phyloP scores from a whole-genome alignment of 2,888 invertebrate species.

The Morpho achilles region DNA sequence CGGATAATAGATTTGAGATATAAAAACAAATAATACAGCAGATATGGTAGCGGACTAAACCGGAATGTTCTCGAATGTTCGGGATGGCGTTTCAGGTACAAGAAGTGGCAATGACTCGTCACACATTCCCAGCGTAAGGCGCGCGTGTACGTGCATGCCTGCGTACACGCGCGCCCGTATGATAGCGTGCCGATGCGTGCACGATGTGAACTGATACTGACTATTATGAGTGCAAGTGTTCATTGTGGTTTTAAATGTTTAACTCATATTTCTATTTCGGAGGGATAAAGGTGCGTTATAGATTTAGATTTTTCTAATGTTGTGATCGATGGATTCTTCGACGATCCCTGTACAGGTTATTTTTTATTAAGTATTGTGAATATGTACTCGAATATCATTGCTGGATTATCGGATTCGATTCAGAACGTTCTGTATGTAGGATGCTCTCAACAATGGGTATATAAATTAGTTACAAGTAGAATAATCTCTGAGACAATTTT shows the following conservation, averaged over 20 bases:
- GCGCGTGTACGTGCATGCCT: constrained; percentile 8
- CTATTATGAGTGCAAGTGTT: constrained; percentile 52
- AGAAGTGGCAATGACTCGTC: constrained; percentile 30
- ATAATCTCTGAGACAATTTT: no score
- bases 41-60: neutral
- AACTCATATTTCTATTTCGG: constrained; percentile 59
- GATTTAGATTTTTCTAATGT: constrained; percentile 51
- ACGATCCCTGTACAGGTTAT: constrained; percentile 57
- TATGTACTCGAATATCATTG: constrained; percentile 75
- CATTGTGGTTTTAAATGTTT: constrained; percentile 58
- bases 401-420: constrained; percentile 57
- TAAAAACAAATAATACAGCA: no score
- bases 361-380: constrained; percentile 60
- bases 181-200: constrained; percentile 13
- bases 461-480: no score
- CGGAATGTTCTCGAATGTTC: neutral
- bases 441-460: no score
- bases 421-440: constrained; percentile 34
- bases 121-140: constrained; percentile 36
- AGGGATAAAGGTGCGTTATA: constrained; percentile 49
- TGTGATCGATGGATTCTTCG: constrained; percentile 47
- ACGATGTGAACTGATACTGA: constrained; percentile 24
- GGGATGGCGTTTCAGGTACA: neutral
- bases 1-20: no score
- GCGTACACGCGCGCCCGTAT: constrained; percentile 15